Conservation (phyloP, 2,888 invertebrate genomes). For the Ophion ellenae region DNA sequence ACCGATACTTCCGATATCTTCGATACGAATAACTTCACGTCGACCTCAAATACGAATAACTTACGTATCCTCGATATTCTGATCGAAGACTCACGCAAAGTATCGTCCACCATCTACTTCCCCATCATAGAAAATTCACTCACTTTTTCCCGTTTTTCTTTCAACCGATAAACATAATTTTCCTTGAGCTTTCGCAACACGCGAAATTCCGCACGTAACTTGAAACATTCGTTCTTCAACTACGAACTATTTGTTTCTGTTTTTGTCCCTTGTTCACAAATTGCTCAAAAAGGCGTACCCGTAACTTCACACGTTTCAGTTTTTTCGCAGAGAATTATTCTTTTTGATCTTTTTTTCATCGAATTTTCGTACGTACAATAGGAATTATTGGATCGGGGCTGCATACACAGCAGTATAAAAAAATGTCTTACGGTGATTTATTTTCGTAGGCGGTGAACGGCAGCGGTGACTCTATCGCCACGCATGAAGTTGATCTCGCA, state of each 20-base stretch:
- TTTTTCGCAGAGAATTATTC: slow-evolving; percentile 33
- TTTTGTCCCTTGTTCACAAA: slow-evolving; percentile 44
- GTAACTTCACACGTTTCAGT: slow-evolving; percentile 44
- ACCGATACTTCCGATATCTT: background rate
- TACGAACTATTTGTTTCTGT: slow-evolving; percentile 53
- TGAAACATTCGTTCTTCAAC: slow-evolving; percentile 51
- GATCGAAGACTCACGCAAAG: background rate
- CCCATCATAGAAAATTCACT: slow-evolving; percentile 4
- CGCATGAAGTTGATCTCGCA: slow-evolving; percentile 9
- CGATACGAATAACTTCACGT: too few relatives aligned
- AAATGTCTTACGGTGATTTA: slow-evolving; percentile 51
- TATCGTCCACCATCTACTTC: background rate
- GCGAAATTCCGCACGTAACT: slow-evolving; percentile 40
- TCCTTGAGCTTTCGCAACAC: slow-evolving; percentile 11
- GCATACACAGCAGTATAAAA: slow-evolving; percentile 51
- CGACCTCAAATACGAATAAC: background rate
- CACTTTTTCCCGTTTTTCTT: background rate
- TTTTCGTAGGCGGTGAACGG: slow-evolving; percentile 26
- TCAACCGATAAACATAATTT: background rate
- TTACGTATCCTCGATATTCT: background rate
- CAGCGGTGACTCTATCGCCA: slow-evolving; percentile 11
- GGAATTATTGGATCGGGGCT: slow-evolving; percentile 44
- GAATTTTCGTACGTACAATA: slow-evolving; percentile 19
- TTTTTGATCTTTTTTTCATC: slow-evolving; percentile 17
- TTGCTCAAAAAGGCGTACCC: slow-evolving; percentile 63